These are phyloP conservation scores for Nymphalis urticae DNA, from an alignment of 2,888 invertebrate species.

Conservation along the genomic window DNA sequence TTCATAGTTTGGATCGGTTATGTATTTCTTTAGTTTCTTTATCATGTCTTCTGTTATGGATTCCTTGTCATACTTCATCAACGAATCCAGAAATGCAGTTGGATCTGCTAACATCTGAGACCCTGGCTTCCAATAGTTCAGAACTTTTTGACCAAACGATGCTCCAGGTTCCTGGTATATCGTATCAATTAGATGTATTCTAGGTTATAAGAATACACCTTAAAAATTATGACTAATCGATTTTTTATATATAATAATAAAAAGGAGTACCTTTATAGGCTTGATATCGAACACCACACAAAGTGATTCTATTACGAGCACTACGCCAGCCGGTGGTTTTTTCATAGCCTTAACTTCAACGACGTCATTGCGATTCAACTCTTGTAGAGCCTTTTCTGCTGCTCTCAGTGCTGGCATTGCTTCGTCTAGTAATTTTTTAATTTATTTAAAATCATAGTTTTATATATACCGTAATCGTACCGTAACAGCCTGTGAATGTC, in stretches of 20 bases:
- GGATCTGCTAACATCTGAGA: conserved; percentile 91
- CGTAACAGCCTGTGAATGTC: too few relatives aligned
- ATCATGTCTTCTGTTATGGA: conserved; percentile 90
- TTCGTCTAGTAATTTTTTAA: conserved; percentile 67
- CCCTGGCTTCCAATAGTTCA: conserved; percentile 96
- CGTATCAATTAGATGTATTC: neutral
- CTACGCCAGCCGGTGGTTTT: conserved; percentile 92
- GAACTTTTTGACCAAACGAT: conserved; percentile 88
- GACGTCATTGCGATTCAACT: conserved; percentile 94
- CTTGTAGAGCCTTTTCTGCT: conserved; percentile 92
- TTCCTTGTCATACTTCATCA: conserved; percentile 94
- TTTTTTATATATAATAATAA: too few relatives aligned
- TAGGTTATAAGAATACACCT: neutral
- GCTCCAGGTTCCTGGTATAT: conserved; percentile 79
- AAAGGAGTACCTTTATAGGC: conserved; percentile 82
- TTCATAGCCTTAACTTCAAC: conserved; percentile 96
- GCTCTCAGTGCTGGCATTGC: conserved; percentile 93
- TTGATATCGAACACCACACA: conserved; percentile 91
- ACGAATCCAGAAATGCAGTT: conserved; percentile 88
- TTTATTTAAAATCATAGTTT: neutral
- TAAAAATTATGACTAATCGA: too few relatives aligned
- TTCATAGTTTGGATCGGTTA: conserved; percentile 89
- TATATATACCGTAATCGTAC: too few relatives aligned
- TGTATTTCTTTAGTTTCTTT: conserved; percentile 88
- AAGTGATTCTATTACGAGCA: conserved; percentile 90